Percentiles rank a stretch among this genome's conserved stretches.
phyloP scores from a whole-genome alignment of 2,113 vertebrate species.

The Dipodomys ordii region DNA sequence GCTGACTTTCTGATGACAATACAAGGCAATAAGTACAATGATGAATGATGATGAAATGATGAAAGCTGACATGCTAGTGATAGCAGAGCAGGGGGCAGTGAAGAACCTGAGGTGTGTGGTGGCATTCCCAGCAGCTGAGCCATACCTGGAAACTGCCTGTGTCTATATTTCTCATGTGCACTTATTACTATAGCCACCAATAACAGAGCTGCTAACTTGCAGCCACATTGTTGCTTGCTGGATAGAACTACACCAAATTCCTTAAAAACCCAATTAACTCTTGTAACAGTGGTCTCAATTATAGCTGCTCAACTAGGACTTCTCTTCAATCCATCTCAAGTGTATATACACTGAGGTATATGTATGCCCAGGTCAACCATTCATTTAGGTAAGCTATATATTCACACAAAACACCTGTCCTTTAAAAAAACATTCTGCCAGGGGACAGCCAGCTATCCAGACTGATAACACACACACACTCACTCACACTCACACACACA shows the following conservation, averaged over 20 bases:
- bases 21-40: neutral
- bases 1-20: no score
- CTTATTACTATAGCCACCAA: no score
- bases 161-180: neutral
- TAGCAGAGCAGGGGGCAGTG: neutral
- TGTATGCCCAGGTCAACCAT: neutral
- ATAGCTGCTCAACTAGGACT: neutral
- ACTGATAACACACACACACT: neutral
- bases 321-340: neutral
- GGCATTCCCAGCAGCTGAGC: neutral
- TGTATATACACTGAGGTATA: neutral
- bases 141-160: neutral
- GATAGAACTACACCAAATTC: neutral
- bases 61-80: neutral
- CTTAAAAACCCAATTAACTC: neutral
- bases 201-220: neutral
- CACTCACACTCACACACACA: neutral
- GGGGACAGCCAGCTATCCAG: constrained; percentile 33
- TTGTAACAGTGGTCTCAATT: neutral
- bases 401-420: neutral
- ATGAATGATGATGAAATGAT: neutral
- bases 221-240: constrained; percentile 11
- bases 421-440: neutral
- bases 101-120: neutral
- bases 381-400: constrained; percentile 12